Evolutionary conservation across 2,888 invertebrate species (phyloP), one percentile per base, ranked within the genome.

Genomic region (Leptogaster cylindrica): DNA sequence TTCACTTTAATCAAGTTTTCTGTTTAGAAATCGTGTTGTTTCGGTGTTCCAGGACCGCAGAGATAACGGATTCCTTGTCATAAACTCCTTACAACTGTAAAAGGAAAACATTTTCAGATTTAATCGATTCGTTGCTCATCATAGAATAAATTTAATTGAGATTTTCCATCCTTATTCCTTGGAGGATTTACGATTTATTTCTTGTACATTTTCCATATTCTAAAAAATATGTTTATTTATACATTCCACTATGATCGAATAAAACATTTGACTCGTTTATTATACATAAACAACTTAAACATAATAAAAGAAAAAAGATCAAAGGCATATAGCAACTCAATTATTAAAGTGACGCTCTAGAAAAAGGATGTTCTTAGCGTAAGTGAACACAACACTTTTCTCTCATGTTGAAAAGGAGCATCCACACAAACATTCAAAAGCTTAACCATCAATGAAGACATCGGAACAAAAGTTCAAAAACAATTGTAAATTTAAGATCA

Each of bases 1-100:
- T 52, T 33, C 16, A 10, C 28, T 33, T 20, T 52, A 33, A 52
- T 33, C 52, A 52, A 52, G 52, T 52, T 52, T 52, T 18, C 27
- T n/a, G 33, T 28, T 18, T 14, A 20, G 14, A 18, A 33, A 52
- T 23, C 33, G 18, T 52, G 28, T 31, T 31, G 33, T 52, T 52
- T 52, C n/a, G n/a, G n/a, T 52, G 16, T 20, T 46, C 3, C 46
- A 10, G n/a, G 12, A 2, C 46, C 14, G 10, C 23, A 46, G 20
- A 46, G 5, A 20, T 16, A n/a, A 12, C 20, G n/a, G 25, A n/a
- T 46, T 46, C 23, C 25, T n/a, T n/a, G n/a, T 46, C 25, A 23
- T 46, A 18, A 46, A 46, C 25, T 18, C 20, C 20, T 46, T 46
- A 23, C 23, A 31, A 16, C n/a, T n/a, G 10, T 46, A 10, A 10